Base-by-base conservation (phyloP, 2,888 invertebrate species). In the Amiota communis region DNA sequence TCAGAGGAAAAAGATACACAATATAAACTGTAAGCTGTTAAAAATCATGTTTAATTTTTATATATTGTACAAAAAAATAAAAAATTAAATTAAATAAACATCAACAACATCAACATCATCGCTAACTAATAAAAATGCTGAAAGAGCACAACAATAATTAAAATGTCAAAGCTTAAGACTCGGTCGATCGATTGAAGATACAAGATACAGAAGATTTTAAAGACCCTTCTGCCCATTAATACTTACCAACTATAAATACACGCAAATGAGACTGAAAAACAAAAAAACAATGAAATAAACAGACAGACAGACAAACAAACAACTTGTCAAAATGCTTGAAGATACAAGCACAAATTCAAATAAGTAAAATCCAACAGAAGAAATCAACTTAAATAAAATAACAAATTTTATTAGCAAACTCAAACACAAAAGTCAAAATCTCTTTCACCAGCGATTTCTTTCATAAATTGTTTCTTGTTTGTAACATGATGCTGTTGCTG, bases 1-100 rank as follows among this genome's bases (percentile, higher is more conserved):
- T 51, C 56, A 47, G 9, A 70, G 72, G 73, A 78, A 76, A 69
- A 20, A 75, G 76, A 71, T 56, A 64, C 51, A 36, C 8, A 36
- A 36, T 36, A 23, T n/a, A 36, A 36, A 36, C 36, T 36, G 36
- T 36, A 6, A 36, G 36, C 59, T 20, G 59, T 17, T 11, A 59
- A 72, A 77, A 81, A 82, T 80, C 83, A 79, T 79, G 81, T 77
- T 80, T n/a, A 69, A 70, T 47, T 72, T 63, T n/a, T 36, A 36
- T 36, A 36, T 46, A 63, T 4, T n/a, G n/a, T n/a, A n/a, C n/a
- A n/a, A n/a, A n/a, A 13, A 57, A 59, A n/a, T 59, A 17, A 20
- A 59, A 59, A 59, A 13, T 17, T 10, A 11, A 63, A 61, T 23
- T 9, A 61, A 61, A 8, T n/a, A 53, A 74, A 59, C 65, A 68